Conservation (phyloP, 2,888 invertebrate genomes). For the Apocheima hispidaria region DNA sequence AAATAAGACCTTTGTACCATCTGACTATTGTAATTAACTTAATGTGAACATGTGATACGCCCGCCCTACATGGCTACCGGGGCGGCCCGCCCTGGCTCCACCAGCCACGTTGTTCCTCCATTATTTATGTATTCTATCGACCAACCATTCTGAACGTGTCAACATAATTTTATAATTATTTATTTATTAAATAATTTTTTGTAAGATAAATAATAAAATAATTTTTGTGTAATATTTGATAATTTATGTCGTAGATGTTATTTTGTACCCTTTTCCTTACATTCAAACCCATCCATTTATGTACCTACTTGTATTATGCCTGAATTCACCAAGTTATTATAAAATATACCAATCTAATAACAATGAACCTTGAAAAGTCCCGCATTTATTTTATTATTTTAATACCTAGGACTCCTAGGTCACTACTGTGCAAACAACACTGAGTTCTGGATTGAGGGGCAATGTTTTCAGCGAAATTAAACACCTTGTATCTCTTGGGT, state of each 20-base stretch:
- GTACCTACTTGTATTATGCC: constrained; percentile 4
- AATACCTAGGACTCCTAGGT: too few species aligned
- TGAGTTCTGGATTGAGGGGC: too few species aligned
- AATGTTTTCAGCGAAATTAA: too few species aligned
- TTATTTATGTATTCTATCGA: constrained; percentile 68
- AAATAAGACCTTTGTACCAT: constrained; percentile 75
- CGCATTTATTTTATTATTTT: background rate
- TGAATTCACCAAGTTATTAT: constrained; percentile 1
- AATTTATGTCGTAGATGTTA: constrained; percentile 67
- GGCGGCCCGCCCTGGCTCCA: constrained; percentile 42
- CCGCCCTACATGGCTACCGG: constrained; percentile 46
- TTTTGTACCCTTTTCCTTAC: constrained; percentile 52
- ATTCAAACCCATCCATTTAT: constrained; percentile 7
- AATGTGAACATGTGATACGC: constrained; percentile 69
- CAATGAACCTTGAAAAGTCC: background rate
- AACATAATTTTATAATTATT: constrained; percentile 73
- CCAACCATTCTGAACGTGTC: constrained; percentile 66
- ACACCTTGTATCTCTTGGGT: too few species aligned
- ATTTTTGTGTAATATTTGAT: constrained; percentile 81
- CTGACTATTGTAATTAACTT: constrained; percentile 68
- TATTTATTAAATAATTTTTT: constrained; percentile 80
- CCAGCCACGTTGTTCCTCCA: constrained; percentile 57
- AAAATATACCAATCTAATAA: background rate
- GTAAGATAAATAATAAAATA: constrained; percentile 83
- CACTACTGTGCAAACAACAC: too few species aligned